These are phyloP conservation scores for Orgyia antiqua DNA, from an alignment of 2,888 invertebrate species.

Conservation along the genomic window DNA sequence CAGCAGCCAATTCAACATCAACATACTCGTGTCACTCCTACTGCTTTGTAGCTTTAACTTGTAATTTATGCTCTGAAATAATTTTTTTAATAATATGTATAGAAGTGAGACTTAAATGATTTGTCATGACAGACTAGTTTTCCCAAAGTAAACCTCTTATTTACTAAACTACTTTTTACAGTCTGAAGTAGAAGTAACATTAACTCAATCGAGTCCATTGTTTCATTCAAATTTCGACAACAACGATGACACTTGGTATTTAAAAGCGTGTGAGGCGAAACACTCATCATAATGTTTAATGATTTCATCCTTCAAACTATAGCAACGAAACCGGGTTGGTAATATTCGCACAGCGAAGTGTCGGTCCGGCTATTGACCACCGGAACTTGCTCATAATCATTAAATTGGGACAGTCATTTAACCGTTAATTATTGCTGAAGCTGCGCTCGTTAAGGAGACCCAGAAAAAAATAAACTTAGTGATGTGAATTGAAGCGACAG, in stretches of 20 bases:
- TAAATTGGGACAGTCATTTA: slow-evolving; percentile 61
- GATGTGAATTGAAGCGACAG: slow-evolving; percentile 39
- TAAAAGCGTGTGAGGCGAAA: slow-evolving; percentile 1
- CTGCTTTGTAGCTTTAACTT: too few species aligned
- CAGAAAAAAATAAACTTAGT: slow-evolving; percentile 40
- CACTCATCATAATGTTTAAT: slow-evolving; percentile 23
- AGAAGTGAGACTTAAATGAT: too few species aligned
- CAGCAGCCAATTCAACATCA: too few species aligned
- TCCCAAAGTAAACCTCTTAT: too few species aligned
- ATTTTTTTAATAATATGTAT: too few species aligned
- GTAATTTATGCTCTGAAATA: too few species aligned
- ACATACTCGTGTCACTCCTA: too few species aligned
- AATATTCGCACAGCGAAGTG: slow-evolving; percentile 38
- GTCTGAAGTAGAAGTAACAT: too few species aligned
- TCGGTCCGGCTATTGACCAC: slow-evolving; percentile 38
- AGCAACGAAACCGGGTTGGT: slow-evolving; percentile 26
- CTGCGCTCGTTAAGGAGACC: slow-evolving; percentile 43
- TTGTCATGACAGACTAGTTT: too few species aligned
- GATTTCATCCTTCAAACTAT: slow-evolving; percentile 29
- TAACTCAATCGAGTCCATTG: too few species aligned
- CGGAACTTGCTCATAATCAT: slow-evolving; percentile 67
- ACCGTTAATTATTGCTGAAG: slow-evolving; percentile 56
- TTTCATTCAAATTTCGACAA: too few species aligned
- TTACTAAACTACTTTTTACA: too few species aligned
- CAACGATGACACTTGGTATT: background rate